These are phyloP conservation scores for Lophius americanus DNA, from an alignment of 2,797 vertebrate species.

Conservation along the genomic window DNA sequence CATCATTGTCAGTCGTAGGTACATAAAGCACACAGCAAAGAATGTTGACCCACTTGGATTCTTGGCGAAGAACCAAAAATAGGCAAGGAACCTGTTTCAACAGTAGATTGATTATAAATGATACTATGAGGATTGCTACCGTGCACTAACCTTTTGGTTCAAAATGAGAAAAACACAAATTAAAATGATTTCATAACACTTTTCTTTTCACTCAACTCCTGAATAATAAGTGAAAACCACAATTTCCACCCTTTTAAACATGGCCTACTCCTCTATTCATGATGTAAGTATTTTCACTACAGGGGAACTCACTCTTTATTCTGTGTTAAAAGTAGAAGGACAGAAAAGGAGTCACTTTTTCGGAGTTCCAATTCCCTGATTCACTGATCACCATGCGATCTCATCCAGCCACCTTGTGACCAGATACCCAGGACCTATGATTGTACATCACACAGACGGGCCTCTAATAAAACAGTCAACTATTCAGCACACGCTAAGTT, in stretches of 20 bases:
- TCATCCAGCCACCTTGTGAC: constrained; percentile 63
- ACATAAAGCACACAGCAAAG: too few relatives aligned
- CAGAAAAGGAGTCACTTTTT: neutral
- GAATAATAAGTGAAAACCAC: constrained; percentile 14
- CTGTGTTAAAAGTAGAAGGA: constrained; percentile 4
- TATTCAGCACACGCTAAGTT: constrained; percentile 71
- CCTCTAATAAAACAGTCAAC: constrained; percentile 67
- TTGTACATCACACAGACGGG: constrained; percentile 58
- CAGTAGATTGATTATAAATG: too few relatives aligned
- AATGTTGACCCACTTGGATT: too few relatives aligned
- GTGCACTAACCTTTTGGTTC: too few relatives aligned
- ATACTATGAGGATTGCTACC: too few relatives aligned
- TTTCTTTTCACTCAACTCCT: neutral
- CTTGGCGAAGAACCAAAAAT: too few relatives aligned
- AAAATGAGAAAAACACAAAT: neutral
- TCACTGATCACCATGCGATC: constrained; percentile 34
- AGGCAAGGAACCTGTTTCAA: too few relatives aligned
- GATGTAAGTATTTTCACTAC: neutral
- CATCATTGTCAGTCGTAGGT: too few relatives aligned
- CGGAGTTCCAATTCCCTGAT: constrained; percentile 26
- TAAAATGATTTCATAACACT: neutral
- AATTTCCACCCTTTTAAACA: neutral
- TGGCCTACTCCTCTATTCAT: neutral
- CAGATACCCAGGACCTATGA: constrained; percentile 51
- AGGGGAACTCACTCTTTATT: neutral